Evolutionary conservation across 2,113 vertebrate genomes (phyloP).

Genomic region (Sterrhoptilus dennistouni): DNA sequence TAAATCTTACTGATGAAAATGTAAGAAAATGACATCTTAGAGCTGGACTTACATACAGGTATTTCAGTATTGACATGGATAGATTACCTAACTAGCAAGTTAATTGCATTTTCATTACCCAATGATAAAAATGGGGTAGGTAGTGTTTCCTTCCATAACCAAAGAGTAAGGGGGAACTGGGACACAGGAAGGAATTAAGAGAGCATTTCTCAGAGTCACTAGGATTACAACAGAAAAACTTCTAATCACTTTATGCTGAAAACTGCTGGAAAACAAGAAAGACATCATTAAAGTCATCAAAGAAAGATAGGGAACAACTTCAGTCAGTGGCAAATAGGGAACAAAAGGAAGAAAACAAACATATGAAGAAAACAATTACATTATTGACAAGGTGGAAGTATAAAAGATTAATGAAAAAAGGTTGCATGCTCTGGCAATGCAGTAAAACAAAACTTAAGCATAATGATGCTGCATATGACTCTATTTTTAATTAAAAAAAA

Average conservation of each 20-base stretch:
- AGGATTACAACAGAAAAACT: neutral
- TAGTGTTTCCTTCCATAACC: neutral
- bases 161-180: neutral
- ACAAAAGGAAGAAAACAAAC: neutral
- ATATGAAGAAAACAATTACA: neutral
- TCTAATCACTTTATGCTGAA: neutral
- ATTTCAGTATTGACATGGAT: neutral
- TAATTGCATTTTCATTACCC: neutral
- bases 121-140: neutral
- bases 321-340: neutral
- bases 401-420: neutral
- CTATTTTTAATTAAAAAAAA: neutral
- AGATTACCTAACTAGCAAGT: neutral
- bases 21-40: neutral
- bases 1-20: neutral
- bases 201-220: neutral
- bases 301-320: neutral
- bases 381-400: neutral
- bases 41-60: neutral
- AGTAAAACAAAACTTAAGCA: neutral
- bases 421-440: neutral
- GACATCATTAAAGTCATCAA: constrained; percentile 9
- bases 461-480: neutral
- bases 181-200: neutral
- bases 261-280: constrained; percentile 47